These are phyloP conservation scores for Sialis lutaria DNA, from an alignment of 2,888 invertebrate genomes.

Conservation along the genomic window DNA sequence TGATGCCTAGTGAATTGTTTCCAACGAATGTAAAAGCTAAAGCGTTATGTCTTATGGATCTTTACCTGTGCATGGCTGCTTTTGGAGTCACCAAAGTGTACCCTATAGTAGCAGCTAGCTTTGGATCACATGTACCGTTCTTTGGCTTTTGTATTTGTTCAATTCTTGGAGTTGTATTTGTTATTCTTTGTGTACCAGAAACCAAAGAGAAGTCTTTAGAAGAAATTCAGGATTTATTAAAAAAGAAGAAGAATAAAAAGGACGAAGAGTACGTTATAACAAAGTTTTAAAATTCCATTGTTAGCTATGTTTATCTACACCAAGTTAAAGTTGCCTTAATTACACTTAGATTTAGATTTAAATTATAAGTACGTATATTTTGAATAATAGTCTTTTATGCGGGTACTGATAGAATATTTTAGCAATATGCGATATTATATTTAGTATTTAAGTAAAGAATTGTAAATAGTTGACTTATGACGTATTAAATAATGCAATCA, in stretches of 20 bases:
- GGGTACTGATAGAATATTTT: no score
- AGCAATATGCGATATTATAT: no score
- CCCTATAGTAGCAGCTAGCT: slow-evolving; percentile 20
- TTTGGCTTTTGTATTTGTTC: slow-evolving; percentile 21
- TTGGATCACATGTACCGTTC: slow-evolving; percentile 22
- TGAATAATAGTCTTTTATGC: no score
- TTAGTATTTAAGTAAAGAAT: no score
- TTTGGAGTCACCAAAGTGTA: slow-evolving; percentile 25
- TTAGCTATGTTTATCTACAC: no score
- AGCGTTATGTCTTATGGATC: slow-evolving; percentile 22
- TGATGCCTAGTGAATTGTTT: slow-evolving; percentile 26
- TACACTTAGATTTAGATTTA: no score
- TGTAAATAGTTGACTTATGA: no score
- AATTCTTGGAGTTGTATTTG: slow-evolving; percentile 21
- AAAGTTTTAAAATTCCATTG: no score
- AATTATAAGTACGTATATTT: no score
- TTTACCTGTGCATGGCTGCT: slow-evolving; percentile 22
- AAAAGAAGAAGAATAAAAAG: slow-evolving; percentile 5
- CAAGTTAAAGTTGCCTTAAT: no score
- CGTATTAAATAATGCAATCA: no score
- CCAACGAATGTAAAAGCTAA: slow-evolving; percentile 24
- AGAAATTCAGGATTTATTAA: slow-evolving; percentile 24
- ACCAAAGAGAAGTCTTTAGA: slow-evolving; percentile 25
- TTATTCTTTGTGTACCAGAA: slow-evolving; percentile 22
- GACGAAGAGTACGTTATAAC: no score